These are phyloP conservation scores for Lasius platythorax DNA, from an alignment of 2,888 invertebrate species.

Conservation along the genomic window DNA sequence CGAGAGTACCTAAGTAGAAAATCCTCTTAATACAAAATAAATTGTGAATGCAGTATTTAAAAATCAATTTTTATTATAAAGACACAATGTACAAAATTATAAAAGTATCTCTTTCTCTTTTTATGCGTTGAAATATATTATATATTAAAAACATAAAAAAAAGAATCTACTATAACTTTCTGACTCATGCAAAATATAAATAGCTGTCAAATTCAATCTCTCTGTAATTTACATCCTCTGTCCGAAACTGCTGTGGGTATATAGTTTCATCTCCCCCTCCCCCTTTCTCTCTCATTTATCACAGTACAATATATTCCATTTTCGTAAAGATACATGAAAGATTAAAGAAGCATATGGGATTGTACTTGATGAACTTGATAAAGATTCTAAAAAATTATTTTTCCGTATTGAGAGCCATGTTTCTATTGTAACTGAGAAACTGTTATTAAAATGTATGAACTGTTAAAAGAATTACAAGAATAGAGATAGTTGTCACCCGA, in stretches of 20 bases:
- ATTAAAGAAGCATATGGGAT: not conserved
- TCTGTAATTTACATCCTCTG: slow-evolving; percentile 26
- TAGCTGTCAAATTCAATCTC: slow-evolving; percentile 33
- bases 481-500: not conserved
- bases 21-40: not conserved
- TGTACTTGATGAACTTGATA: not conserved
- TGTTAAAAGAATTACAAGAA: slow-evolving; percentile 29
- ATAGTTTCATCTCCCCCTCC: not conserved
- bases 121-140: not conserved
- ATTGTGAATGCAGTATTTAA: not conserved
- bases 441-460: not conserved
- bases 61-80: not conserved
- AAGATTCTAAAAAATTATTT: slow-evolving; percentile 11
- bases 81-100: not conserved
- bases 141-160: not conserved
- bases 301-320: slow-evolving; percentile 11
- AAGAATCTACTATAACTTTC: not conserved
- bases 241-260: slow-evolving; percentile 5
- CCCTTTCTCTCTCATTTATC: slow-evolving; percentile 37
- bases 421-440: not conserved
- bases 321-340: not conserved
- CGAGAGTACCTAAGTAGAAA: not conserved
- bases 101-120: not conserved
- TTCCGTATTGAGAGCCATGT: not conserved
- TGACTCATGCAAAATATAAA: slow-evolving; percentile 20